Conservation (phyloP, 2,888 invertebrate species). For the Cheilosia scutellata region DNA sequence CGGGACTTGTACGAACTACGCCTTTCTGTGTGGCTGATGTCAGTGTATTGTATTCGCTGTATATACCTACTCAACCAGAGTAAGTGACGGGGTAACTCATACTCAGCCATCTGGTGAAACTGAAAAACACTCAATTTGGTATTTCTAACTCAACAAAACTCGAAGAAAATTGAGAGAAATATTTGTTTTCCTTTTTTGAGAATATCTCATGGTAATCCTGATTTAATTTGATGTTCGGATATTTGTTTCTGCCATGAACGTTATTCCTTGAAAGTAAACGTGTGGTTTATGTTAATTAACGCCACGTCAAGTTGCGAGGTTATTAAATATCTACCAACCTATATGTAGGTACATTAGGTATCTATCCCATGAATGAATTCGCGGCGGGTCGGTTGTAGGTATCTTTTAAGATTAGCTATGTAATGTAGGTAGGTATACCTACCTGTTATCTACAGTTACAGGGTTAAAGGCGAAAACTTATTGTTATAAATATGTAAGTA, state of each 20-base stretch:
- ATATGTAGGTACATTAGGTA: too few species aligned
- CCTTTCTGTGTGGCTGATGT: conserved; percentile 43
- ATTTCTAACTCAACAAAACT: background rate
- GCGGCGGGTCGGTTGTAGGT: too few species aligned
- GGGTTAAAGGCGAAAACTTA: too few species aligned
- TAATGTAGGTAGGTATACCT: too few species aligned
- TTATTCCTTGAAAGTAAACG: conserved; percentile 48
- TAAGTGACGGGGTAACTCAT: too few species aligned
- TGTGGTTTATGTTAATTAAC: conserved; percentile 60
- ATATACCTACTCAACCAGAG: background rate
- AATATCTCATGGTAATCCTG: conserved; percentile 29
- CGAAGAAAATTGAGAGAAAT: background rate
- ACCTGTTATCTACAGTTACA: too few species aligned
- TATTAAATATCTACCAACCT: conserved; percentile 12
- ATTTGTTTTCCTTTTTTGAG: background rate
- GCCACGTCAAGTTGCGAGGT: conserved; percentile 33
- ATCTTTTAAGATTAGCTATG: too few species aligned
- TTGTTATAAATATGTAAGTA: too few species aligned
- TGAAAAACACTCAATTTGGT: conserved; percentile 7
- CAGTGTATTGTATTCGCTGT: background rate
- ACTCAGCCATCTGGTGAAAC: too few species aligned
- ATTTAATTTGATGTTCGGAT: conserved; percentile 60
- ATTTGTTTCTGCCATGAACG: conserved; percentile 51
- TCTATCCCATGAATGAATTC: too few species aligned
- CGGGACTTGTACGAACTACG: background rate